These are phyloP conservation scores for Halictus quadricinctus DNA, from an alignment of 2,888 invertebrate genomes.

Conservation along the genomic window DNA sequence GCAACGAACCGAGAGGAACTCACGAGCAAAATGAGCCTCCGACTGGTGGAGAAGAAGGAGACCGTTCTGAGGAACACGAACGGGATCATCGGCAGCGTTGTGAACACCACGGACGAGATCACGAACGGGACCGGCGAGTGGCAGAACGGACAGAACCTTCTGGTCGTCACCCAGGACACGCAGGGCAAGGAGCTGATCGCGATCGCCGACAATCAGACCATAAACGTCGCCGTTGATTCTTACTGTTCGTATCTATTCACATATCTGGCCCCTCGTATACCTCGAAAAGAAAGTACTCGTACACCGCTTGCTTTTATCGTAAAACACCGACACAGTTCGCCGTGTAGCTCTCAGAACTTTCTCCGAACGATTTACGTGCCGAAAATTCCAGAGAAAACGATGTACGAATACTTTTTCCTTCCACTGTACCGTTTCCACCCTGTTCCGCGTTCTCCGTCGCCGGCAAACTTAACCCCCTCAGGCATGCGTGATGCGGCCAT, in stretches of 20 bases:
- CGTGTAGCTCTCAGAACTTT: not conserved
- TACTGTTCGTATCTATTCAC: constrained; percentile 75
- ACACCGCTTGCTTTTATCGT: not conserved
- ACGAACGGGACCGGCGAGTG: constrained; percentile 61
- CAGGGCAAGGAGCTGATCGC: constrained; percentile 73
- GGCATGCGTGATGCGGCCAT: not conserved
- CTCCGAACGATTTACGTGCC: not conserved
- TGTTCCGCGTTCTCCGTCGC: not conserved
- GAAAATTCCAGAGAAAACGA: not conserved
- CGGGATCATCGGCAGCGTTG: constrained; percentile 46
- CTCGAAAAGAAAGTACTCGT: not conserved
- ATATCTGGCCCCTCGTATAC: not conserved
- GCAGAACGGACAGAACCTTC: constrained; percentile 68
- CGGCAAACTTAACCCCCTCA: not conserved
- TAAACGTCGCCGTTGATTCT: constrained; percentile 73
- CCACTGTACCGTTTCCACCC: not conserved
- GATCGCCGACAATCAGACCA: constrained; percentile 72
- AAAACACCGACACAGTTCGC: not conserved
- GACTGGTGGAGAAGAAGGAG: constrained; percentile 61
- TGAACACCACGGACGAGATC: constrained; percentile 54
- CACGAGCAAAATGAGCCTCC: constrained; percentile 64
- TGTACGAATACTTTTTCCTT: not conserved
- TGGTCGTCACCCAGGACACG: constrained; percentile 73
- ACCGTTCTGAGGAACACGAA: constrained; percentile 50
- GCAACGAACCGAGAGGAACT: constrained; percentile 6